Percentiles rank a stretch among this genome's conserved stretches.
phyloP scores from a whole-genome alignment of 2,888 invertebrate genomes.

The Catocala sponsa region DNA sequence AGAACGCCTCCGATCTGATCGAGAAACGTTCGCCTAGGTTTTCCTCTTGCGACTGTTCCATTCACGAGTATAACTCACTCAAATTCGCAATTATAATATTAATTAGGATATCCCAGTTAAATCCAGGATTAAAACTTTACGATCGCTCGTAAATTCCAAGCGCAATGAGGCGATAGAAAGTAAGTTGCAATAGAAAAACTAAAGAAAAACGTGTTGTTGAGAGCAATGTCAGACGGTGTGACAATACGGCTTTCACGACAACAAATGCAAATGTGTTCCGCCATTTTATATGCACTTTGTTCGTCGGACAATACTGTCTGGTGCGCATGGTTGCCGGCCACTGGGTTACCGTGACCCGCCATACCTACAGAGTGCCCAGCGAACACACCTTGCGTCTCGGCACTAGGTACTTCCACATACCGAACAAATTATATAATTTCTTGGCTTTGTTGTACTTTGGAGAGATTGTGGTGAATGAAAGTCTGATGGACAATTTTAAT shows the following conservation, averaged over 20 bases:
- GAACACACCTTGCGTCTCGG: conserved; percentile 9
- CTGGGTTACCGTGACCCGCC: conserved; percentile 28
- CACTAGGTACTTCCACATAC: conserved; percentile 8
- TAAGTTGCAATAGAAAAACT: conserved; percentile 39
- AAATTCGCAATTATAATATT: no score
- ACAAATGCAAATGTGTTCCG: conserved; percentile 49
- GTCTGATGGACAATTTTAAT: background rate
- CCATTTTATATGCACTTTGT: conserved; percentile 48
- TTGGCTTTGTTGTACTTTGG: background rate
- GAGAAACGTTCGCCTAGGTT: no score
- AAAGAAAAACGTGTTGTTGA: conserved; percentile 37
- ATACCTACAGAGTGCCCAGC: background rate
- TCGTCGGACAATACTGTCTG: conserved; percentile 48
- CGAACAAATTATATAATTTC: conserved; percentile 17
- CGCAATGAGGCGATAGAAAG: no score
- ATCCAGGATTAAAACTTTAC: no score
- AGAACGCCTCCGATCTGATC: no score
- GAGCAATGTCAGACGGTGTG: conserved; percentile 33
- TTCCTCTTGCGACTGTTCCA: no score
- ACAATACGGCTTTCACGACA: conserved; percentile 44
- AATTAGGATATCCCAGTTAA: no score
- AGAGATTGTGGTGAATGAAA: conserved; percentile 6
- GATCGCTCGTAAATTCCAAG: no score
- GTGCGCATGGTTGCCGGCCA: conserved; percentile 9
- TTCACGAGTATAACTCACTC: no score